These are phyloP conservation scores for Yponomeuta sedellus DNA, from an alignment of 2,888 invertebrate genomes.

Conservation along the genomic window DNA sequence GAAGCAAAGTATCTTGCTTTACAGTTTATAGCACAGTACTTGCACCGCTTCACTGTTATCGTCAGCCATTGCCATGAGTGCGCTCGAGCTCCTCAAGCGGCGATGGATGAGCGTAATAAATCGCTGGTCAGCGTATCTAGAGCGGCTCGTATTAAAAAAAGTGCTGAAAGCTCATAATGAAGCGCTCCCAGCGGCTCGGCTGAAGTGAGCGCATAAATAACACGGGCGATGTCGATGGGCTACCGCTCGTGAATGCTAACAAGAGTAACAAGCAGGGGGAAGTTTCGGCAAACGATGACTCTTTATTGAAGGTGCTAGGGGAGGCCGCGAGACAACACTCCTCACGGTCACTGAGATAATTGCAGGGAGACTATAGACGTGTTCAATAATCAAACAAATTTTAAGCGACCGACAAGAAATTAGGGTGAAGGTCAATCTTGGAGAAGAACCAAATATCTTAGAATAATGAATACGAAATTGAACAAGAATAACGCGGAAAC, in stretches of 20 bases:
- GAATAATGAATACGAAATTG: conserved; percentile 5
- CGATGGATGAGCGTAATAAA: conserved; percentile 39
- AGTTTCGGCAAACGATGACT: not conserved
- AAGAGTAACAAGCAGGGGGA: conserved; percentile 25
- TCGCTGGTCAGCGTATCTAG: conserved; percentile 33
- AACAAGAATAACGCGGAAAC: conserved; percentile 3
- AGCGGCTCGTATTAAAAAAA: conserved; percentile 48
- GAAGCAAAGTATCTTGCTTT: not conserved
- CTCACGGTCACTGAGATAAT: not conserved
- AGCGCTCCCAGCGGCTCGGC: conserved; percentile 20
- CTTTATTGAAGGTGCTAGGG: not conserved
- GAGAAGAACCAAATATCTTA: not conserved
- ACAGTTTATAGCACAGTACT: not conserved
- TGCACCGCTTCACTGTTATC: not conserved
- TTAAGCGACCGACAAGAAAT: not conserved
- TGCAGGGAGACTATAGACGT: not conserved
- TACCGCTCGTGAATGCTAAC: conserved; percentile 35
- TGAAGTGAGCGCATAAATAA: conserved; percentile 49
- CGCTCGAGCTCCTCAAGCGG: conserved; percentile 8
- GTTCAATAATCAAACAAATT: not conserved
- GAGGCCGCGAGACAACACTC: not conserved
- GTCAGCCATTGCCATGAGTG: not conserved
- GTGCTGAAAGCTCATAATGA: conserved; percentile 55
- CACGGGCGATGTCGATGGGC: conserved; percentile 40
- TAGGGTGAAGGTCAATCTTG: not conserved